Percentiles rank a stretch among this genome's conserved stretches.
Evolutionary conservation across 2,113 vertebrate genomes (phyloP).

Genomic region (Rhynchomys soricoides): DNA sequence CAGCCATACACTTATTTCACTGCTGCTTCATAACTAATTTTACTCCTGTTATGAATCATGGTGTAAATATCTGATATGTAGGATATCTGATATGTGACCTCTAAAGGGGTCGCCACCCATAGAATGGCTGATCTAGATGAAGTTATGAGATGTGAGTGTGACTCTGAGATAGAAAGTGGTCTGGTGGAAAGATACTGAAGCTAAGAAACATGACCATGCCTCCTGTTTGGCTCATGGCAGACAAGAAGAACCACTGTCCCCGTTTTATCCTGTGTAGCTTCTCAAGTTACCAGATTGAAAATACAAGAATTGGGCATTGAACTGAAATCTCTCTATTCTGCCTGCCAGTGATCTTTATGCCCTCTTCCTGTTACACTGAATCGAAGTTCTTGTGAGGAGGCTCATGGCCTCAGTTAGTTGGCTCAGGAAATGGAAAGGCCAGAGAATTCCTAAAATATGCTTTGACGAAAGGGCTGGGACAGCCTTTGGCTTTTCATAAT

Average conservation of each 20-base stretch:
- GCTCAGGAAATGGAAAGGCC: neutral
- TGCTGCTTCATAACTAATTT: neutral
- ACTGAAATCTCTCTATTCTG: neutral
- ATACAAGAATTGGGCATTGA: neutral
- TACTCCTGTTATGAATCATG: neutral
- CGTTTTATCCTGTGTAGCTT: neutral
- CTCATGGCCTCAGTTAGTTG: neutral
- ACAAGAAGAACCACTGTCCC: neutral
- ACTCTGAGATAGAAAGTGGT: neutral
- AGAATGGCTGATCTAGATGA: neutral
- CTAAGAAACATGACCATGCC: neutral
- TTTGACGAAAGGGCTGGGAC: neutral
- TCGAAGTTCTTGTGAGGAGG: conserved; percentile 25
- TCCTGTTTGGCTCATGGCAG: neutral
- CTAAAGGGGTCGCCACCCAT: neutral
- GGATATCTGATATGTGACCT: neutral
- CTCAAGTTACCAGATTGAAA: neutral
- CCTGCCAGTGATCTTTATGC: neutral
- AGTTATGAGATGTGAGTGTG: neutral
- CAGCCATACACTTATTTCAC: neutral
- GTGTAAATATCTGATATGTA: neutral
- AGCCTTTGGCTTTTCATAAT: neutral
- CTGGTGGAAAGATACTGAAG: neutral
- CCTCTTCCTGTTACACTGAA: neutral
- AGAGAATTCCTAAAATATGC: neutral